Evolutionary conservation across 2,797 vertebrate genomes (phyloP), one percentile per base, ranked within the genome.

Genomic region (Myiotriccus ornatus): DNA sequence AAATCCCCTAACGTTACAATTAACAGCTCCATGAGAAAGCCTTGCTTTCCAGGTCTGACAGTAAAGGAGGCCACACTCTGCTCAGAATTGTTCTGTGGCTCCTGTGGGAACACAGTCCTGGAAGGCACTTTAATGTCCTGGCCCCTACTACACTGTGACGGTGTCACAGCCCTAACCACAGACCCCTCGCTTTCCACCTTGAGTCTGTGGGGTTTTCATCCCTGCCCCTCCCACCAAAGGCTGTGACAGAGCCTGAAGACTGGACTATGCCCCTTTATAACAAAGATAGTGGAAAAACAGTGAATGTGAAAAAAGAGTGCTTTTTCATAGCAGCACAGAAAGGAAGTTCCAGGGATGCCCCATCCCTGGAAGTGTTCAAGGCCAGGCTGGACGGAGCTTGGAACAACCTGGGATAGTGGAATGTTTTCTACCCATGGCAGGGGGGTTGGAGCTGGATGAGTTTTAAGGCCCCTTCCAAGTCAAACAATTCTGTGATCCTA

Each of bases 61-160:
- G 86, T 25, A 89, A 90, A 96, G 70, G 80, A 95, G 92, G 94
- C 56, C 95, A 95, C 3, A 0, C 52, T 92, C 56, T 39, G 50
- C 88, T 87, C 73, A 80, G 84, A 62, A 71, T 3, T 64, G 67
- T 47, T 7, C 82, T 49, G 30, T 21, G 68, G 46, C 65, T 90
- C 82, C 90, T 81, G 10, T 55, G 86, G 93, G 95, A 91, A 28
- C 69, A 30, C 30, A 6, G 30, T 1, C 28, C 85, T 86, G 63
- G 80, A 41, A 73, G 49, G 57, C 30, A 21, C 77, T 87, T 71
- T 24, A 44, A 39, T 88, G 83, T 28, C 73, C 93, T 68, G 82
- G 69, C 27, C 56, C 23, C 57, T 78, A 6, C 87, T 71, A 7
- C 12, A 9, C 44, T 30, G 32, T 27, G 50, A 4, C 2, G 7